Evolutionary conservation across 2,797 vertebrate genomes (phyloP), one percentile per base, ranked within the genome.

Genomic region (Strix occidentalis): DNA sequence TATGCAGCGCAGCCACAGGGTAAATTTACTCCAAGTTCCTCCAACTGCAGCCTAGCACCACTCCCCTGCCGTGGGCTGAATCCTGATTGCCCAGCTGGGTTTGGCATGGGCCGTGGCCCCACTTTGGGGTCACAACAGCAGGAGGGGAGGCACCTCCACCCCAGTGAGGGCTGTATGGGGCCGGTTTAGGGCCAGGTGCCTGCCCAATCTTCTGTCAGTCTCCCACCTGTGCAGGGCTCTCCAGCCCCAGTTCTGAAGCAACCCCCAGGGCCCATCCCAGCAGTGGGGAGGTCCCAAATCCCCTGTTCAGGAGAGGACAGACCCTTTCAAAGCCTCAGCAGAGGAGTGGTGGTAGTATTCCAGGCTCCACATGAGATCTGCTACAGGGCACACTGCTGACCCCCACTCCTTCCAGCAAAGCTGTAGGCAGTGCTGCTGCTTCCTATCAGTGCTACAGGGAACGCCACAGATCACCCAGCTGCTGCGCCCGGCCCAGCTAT

Each of bases 81-180:
- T 33, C 43, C 9, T 0, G 0, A 4, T 0, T 45, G 24, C 23
- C n/a, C 0, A 0, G 15, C 16, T 33, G 37, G 11, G 68, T 57
- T 86, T 56, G 31, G 10, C 35, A 14, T 0, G 5, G 37, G 46
- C 15, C 51, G 23, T 9, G 29, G 54, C 37, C 43, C n/a, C 15
- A 4, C 33, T 50, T 0, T 50, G 53, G 53, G 57, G 25, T 20
- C 26, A 20, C 29, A 18, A 64, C 2, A 1, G 57, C 5, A 16
- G 23, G 8, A 80, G 8, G 6, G 24, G 41, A 72, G 33, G 31
- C 5, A 3, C 10, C 8, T 48, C 24, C 25, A 50, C 29, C n/a
- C n/a, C 8, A 35, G 2, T 1, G 2, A 63, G 18, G 17, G 14
- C 29, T 51, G 5, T 4, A 11, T 13, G 51, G 26, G 83, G 63